Percentiles rank a stretch among this genome's conserved stretches.
phyloP scores from a whole-genome alignment of 2,797 vertebrate species.

The Rhinophrynus dorsalis region DNA sequence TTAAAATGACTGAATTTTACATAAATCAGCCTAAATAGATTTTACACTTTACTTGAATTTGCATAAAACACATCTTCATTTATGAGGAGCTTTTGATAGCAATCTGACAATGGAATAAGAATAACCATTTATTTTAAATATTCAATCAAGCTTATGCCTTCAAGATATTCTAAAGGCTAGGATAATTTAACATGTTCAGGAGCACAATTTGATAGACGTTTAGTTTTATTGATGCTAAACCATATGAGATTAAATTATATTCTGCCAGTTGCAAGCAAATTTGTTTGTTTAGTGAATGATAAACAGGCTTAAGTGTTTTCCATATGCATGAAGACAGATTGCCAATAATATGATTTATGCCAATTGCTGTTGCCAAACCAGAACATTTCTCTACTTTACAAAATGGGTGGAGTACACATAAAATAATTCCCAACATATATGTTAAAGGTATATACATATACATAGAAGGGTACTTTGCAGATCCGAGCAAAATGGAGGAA shows the following conservation, averaged over 20 bases:
- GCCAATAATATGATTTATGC: too few relatives aligned
- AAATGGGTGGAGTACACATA: too few relatives aligned
- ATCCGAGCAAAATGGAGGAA: too few relatives aligned
- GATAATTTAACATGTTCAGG: slow-evolving; percentile 14
- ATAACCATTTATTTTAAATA: slow-evolving; percentile 18
- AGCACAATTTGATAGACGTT: slow-evolving; percentile 29
- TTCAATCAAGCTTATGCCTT: slow-evolving; percentile 18
- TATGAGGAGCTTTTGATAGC: background rate
- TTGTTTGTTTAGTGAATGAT: slow-evolving; percentile 32
- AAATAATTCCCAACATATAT: too few relatives aligned
- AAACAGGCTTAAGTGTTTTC: too few relatives aligned
- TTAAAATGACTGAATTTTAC: background rate
- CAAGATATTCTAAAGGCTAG: slow-evolving; percentile 9
- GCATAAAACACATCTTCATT: slow-evolving; percentile 8
- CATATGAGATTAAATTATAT: slow-evolving; percentile 30
- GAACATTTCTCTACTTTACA: too few relatives aligned
- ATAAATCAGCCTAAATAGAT: background rate
- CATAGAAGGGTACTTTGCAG: too few relatives aligned
- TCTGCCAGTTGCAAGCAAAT: slow-evolving; percentile 16
- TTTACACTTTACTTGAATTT: slow-evolving; percentile 15
- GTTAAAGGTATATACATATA: too few relatives aligned
- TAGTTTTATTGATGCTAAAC: slow-evolving; percentile 26
- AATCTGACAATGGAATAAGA: slow-evolving; percentile 1
- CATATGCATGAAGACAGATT: too few relatives aligned
- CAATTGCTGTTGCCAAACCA: too few relatives aligned